phyloP scores from a whole-genome alignment of 1,140 invertebrate species.

The Brachionus plicatilis region DNA sequence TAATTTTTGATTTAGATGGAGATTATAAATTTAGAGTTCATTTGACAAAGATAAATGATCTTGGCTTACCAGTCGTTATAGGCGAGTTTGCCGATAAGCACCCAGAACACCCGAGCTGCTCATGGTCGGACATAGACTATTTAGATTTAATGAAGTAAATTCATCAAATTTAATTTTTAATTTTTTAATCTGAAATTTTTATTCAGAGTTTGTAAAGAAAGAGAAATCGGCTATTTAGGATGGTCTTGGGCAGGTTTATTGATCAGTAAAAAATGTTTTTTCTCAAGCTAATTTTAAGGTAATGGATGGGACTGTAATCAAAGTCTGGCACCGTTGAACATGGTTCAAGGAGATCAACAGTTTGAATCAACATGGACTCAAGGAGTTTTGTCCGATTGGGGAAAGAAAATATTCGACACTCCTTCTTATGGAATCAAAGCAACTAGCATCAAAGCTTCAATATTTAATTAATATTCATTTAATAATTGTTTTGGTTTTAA shows the following conservation, averaged over 20 bases:
- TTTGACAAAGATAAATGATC: neutral
- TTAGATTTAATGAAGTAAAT: constrained; percentile 18
- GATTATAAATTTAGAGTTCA: constrained; percentile 17
- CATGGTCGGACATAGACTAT: constrained; percentile 5
- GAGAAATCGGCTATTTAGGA: constrained; percentile 16
- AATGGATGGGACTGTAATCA: neutral
- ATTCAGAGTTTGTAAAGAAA: neutral
- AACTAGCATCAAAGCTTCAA: neutral
- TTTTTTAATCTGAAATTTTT: neutral
- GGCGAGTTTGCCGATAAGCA: constrained; percentile 28
- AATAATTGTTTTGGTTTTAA: neutral
- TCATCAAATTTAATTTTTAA: neutral
- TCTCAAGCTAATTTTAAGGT: neutral
- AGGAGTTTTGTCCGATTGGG: constrained; percentile 25
- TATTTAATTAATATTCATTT: neutral
- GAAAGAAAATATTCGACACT: constrained; percentile 1
- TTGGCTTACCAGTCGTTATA: neutral
- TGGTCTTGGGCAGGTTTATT: neutral
- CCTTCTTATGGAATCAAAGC: neutral
- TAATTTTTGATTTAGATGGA: neutral
- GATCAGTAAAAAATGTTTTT: neutral
- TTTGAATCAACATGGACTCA: constrained; percentile 1
- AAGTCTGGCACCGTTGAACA: neutral
- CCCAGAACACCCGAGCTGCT: neutral
- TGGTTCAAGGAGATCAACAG: constrained; percentile 12